Base-by-base conservation (phyloP, 2,888 invertebrate species). In the Plemyria rubiginata region DNA sequence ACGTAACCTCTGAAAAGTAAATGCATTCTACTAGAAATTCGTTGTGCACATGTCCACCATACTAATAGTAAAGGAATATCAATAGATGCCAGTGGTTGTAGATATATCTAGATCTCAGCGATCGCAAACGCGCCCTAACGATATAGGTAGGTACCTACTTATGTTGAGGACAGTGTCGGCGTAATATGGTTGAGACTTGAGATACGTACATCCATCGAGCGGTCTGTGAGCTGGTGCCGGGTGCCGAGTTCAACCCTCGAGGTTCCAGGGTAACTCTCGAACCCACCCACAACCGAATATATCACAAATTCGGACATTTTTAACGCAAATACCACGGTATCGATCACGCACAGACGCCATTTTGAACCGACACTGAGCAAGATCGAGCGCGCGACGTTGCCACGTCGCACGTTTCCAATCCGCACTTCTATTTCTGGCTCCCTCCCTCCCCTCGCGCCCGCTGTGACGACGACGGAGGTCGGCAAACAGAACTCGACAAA, bases 341-440 rank as follows among this genome's bases (percentile, higher is more conserved):
- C 90, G 92, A 92, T 92, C 92, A 92, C 92, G 85, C 92, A 91
- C 92, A 86, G 86, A 81, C 91, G 92, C 92, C 92, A 92, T 92
- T 92, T 92, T 92, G 92, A 88, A 90, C 88, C 86, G 90, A 90
- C 90, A 92, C 92, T 92, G 88, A 90, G 83, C 76, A 70, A 78
- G 76, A 75, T 75, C 77, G 81, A 81, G 81, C 79, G 80, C 75
- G 92, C 90, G 89, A 86, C 90, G 92, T 90, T 91, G 92, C 92
- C 92, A 91, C 92, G 91, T 91, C 85, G 90, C 81, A 72, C 79
- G 84, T 81, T 84, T 87, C 83, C 85, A 85, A 86, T 85, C 86
- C 86, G 82, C 86, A 84, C 87, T 84, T 88, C 92, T 92, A 92
- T 92, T 92, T 91, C 90, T 86, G 87, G 87, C 86, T 69, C 85